Base-by-base conservation (phyloP, 2,797 vertebrate species). In the Triplophysa bombifrons region DNA sequence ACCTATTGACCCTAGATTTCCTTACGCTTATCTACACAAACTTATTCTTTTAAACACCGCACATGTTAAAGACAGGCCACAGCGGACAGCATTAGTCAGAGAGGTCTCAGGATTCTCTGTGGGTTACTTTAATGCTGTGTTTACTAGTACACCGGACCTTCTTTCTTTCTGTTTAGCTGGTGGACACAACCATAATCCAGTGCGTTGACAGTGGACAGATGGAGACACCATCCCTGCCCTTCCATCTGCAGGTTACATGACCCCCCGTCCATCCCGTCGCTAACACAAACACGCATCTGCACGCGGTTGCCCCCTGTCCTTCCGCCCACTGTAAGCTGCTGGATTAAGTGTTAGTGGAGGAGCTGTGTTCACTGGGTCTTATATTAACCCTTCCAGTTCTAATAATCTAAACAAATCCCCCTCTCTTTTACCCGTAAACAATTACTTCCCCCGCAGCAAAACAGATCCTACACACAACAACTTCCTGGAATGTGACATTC, bases 371-470 rank as follows among this genome's bases (percentile, higher is more conserved):
- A 79, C 77, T 30, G 91, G 88, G 87, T 85, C 88, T 90, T 91
- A 91, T 90, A 91, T 93, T 92, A 93, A 91, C 90, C 90, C 88
- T 90, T 91, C 89, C 90, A 86, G 92, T 91, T 90, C 89, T 89
- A 85, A 88, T 92, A 93, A 93, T 92, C 91, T 92, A 88, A 84
- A 81, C 78, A 89, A 93, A 94, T 93, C 90, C 83, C 64, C 3
- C 46, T 85, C 89, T 91, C 90, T 86, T 91, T 90, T 85, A 90
- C 87, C 90, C 88, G 88, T 74, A 80, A 76, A 86, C 88, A 92
- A 91, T 90, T 90, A 92, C 89, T 88, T 83, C 84, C 90, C 84
- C 84, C 86, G 82, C 69, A 65, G 48, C 77, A 72, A 72, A 79
- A 79, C 50, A 72, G 72, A 61, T 17, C 20, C 50, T 17, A 53